Evolutionary conservation across 2,113 vertebrate species (phyloP), one percentile per base, ranked within the genome.

Genomic region (Motacilla alba): DNA sequence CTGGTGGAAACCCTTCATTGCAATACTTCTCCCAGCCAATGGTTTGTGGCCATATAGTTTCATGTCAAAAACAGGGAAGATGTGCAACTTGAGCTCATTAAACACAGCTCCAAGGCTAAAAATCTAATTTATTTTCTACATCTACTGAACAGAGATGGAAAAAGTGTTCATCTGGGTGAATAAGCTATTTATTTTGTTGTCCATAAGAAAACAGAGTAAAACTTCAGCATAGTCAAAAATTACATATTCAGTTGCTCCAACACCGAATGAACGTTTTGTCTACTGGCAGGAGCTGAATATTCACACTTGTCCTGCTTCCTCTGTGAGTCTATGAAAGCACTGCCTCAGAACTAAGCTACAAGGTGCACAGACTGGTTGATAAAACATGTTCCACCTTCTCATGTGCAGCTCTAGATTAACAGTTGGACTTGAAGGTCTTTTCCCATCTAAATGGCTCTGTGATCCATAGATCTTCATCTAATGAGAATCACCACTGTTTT

Each of bases 1-100:
- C 91, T 82, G 91, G 68, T 85, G 75, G 80, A 89, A 97, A 91
- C 58, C 82, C 16, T 87, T 86, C 83, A 92, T 64, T 93, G 83
- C 87, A 92, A 85, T 64, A 80, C 74, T 88, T 95, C 72, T 59
- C 55, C 63, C 80, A 62, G 80, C 58, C 69, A 73, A 9, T 75
- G 85, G 93, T 95, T 96, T 18, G 93, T 20, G 15, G 64, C 41
- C 37, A 73, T 91, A 43, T 14, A 94, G 78, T 59, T 77, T 89
- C 60, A 50, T 27, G 53, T 90, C 95, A 94, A 79, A 95, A 94
- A 86, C 5, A 90, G 5, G 11, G 30, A 94, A 91, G 62, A 86
- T 55, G n/a, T 5, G 13, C 85, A 77, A 75, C 66, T 52, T 91
- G 50, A 92, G 88, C 79, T 95, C 75, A 93, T 94, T 84, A 87